These are phyloP conservation scores for Melieria omissa DNA, from an alignment of 2,888 invertebrate genomes.

Conservation along the genomic window DNA sequence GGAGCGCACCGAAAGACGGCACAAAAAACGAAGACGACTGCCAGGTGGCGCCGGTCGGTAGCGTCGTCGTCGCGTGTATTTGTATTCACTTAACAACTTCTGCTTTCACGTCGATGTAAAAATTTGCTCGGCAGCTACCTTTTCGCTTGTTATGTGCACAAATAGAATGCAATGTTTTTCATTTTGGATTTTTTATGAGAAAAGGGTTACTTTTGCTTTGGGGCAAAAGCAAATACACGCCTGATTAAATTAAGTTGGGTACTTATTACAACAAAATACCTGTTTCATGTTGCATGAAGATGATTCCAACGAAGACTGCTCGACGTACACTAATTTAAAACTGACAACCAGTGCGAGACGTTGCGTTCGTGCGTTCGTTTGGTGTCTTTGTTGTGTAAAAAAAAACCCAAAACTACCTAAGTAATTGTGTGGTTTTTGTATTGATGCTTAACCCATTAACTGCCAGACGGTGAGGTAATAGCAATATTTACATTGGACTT, in stretches of 20 bases:
- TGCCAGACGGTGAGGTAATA: too few relatives aligned
- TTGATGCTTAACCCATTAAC: too few relatives aligned
- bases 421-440: too few relatives aligned
- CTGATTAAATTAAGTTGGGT: conserved; percentile 27
- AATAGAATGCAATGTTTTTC: background rate
- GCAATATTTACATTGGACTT: too few relatives aligned
- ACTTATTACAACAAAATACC: conserved; percentile 5
- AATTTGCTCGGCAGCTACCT: background rate
- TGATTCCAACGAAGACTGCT: too few relatives aligned
- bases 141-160: background rate
- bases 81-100: conserved; percentile 26
- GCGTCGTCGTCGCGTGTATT: conserved; percentile 10
- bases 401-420: too few relatives aligned
- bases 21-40: background rate
- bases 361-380: too few relatives aligned
- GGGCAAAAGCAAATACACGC: conserved; percentile 1
- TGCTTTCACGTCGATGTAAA: background rate
- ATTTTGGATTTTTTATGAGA: background rate
- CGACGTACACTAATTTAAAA: too few relatives aligned
- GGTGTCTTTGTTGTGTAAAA: too few relatives aligned
- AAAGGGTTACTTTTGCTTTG: background rate
- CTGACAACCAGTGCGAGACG: too few relatives aligned
- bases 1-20: background rate
- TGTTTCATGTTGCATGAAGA: background rate
- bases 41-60: background rate